Evolutionary conservation across 2,797 vertebrate genomes (phyloP), one percentile per base, ranked within the genome.

Genomic region (Macropodus opercularis): DNA sequence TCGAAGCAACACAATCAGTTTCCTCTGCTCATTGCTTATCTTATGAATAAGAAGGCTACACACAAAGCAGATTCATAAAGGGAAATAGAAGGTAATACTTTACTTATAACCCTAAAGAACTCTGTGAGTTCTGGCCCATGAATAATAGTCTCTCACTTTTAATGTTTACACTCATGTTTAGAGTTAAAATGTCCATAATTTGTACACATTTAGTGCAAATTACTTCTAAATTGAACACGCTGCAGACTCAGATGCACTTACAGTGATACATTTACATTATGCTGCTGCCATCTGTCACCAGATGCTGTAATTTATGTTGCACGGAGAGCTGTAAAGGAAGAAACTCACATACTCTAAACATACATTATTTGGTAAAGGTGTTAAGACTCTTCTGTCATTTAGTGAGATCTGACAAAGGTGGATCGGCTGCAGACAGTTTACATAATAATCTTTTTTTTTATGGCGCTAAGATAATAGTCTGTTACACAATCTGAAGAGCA

Each of bases 361-460:
- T 41, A 65, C 69, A 81, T 81, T 55, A 73, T 27, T 26, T 42
- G 35, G 26, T 48, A 51, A 69, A 60, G 22, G 64, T 65, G 54
- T 78, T 49, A 51, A n/a, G 35, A 49, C 42, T 71, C 59, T 67
- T 76, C 71, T 87, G 72, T 76, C 66, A 57, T 74, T 60, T 63
- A 57, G 71, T 81, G 46, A 77, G 58, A 81, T 71, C 50, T 53
- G 63, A 65, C 22, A 55, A n/a, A 58, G 56, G 76, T 70, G 69
- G 60, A 61, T 67, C 13, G 22, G 59, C 63, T 57, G 75, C 69
- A 83, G 67, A 75, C 47, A 61, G 63, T 82, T 79, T 76, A 79
- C 66, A 79, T 80, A 59, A 76, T 67, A 6, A 55, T 73, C 62
- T 79, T 46, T 58, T 75, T 63, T 79, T 46, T 58, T 75, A 34